Percentiles rank a stretch among this genome's conserved stretches.
Conservation (phyloP, 1,140 invertebrate species). For the Aphelenchoides fujianensis region DNA sequence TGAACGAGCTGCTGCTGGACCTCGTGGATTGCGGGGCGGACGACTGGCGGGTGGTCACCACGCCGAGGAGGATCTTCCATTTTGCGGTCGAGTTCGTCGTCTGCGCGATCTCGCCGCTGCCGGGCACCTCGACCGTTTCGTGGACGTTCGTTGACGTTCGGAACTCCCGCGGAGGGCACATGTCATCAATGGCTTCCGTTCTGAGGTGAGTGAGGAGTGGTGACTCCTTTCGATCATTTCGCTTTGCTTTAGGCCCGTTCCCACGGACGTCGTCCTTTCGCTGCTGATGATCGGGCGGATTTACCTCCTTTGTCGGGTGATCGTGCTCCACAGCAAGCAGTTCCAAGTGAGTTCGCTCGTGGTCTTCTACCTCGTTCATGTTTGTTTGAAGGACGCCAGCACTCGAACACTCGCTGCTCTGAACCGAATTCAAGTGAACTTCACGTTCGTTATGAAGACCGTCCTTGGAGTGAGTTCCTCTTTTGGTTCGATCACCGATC, state of each 20-base stretch:
- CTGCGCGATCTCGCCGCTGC: constrained; percentile 52
- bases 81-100: constrained; percentile 50
- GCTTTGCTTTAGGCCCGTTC: too few relatives aligned
- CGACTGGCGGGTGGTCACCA: constrained; percentile 58
- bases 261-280: constrained; percentile 82
- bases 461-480: too few relatives aligned
- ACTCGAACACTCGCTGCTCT: constrained; percentile 78
- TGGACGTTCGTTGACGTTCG: constrained; percentile 47
- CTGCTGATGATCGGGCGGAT: constrained; percentile 98
- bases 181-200: constrained; percentile 7
- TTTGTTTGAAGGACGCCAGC: constrained; percentile 77
- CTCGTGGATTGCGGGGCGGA: constrained; percentile 61
- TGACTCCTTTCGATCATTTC: too few relatives aligned
- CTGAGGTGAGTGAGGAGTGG: too few relatives aligned
- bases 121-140: constrained; percentile 35
- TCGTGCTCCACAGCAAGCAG: constrained; percentile 97
- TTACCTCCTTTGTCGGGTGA: constrained; percentile 97
- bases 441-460: constrained; percentile 96
- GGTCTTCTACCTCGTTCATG: constrained; percentile 15
- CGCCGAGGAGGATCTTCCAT: constrained; percentile 43
- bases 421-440: constrained; percentile 94
- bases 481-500: too few relatives aligned
- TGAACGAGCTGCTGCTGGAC: constrained; percentile 58
- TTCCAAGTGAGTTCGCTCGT: constrained; percentile 68
- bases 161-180: constrained; percentile 22